Conservation (phyloP, 2,113 vertebrate genomes). For the Dromaius novaehollandiae region DNA sequence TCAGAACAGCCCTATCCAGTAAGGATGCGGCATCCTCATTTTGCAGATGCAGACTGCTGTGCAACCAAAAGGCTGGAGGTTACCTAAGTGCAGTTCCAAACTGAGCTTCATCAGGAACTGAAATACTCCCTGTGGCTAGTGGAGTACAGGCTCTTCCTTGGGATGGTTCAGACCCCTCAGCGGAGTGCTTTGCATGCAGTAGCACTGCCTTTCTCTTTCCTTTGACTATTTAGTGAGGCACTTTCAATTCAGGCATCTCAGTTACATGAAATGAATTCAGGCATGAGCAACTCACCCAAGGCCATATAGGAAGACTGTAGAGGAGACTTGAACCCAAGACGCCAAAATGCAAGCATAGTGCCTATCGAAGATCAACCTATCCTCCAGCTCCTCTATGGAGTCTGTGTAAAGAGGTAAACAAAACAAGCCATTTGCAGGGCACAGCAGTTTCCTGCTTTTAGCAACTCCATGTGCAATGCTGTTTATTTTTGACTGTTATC, state of each 20-base stretch:
- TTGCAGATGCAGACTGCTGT: neutral
- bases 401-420: neutral
- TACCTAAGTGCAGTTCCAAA: neutral
- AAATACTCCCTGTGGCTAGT: rapidly evolving
- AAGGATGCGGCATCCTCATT: neutral
- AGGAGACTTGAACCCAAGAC: neutral
- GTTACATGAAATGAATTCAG: neutral
- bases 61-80: neutral
- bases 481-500: neutral
- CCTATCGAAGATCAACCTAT: neutral
- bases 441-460: neutral
- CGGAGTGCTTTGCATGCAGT: neutral
- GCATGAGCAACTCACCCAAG: neutral
- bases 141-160: neutral
- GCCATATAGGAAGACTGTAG: neutral
- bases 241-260: neutral
- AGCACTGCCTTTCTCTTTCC: neutral
- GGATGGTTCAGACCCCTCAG: neutral
- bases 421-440: neutral
- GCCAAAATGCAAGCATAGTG: neutral
- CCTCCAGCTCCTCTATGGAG: neutral
- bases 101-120: neutral
- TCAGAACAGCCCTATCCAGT: neutral
- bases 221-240: neutral
- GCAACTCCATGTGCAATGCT: neutral